Conservation (phyloP, 2,113 vertebrate genomes). For the Otocyon megalotis region DNA sequence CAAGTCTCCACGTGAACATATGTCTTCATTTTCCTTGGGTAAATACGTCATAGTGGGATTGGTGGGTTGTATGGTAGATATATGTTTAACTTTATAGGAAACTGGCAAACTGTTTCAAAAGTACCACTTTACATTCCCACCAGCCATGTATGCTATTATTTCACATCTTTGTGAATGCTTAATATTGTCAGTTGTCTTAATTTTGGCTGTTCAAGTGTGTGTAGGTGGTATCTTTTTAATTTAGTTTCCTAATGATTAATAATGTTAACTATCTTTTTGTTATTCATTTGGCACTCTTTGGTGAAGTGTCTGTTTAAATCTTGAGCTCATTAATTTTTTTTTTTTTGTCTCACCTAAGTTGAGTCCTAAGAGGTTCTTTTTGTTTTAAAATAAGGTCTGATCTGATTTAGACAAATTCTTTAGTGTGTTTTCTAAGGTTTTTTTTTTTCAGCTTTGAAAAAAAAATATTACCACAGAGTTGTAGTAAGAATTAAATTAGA, state of each 20-base stretch:
- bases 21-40: neutral
- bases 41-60: neutral
- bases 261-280: neutral
- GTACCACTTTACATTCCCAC: neutral
- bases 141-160: neutral
- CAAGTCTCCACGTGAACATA: neutral
- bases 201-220: neutral
- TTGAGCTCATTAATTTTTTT: slow-evolving; percentile 2
- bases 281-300: neutral
- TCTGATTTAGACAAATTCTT: neutral
- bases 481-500: neutral
- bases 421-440: slow-evolving; percentile 14
- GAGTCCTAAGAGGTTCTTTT: neutral
- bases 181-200: neutral
- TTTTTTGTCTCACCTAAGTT: neutral
- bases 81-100: slow-evolving; percentile 6
- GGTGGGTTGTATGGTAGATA: neutral
- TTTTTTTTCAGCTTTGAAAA: slow-evolving; percentile 7
- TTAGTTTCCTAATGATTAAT: slow-evolving; percentile 28
- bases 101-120: neutral
- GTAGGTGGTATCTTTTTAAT: neutral
- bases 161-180: neutral
- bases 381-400: slow-evolving; percentile 38
- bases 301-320: neutral
- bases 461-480: neutral